These are phyloP conservation scores for Brienomyrus brachyistius DNA, from an alignment of 2,113 vertebrate genomes.

Conservation along the genomic window DNA sequence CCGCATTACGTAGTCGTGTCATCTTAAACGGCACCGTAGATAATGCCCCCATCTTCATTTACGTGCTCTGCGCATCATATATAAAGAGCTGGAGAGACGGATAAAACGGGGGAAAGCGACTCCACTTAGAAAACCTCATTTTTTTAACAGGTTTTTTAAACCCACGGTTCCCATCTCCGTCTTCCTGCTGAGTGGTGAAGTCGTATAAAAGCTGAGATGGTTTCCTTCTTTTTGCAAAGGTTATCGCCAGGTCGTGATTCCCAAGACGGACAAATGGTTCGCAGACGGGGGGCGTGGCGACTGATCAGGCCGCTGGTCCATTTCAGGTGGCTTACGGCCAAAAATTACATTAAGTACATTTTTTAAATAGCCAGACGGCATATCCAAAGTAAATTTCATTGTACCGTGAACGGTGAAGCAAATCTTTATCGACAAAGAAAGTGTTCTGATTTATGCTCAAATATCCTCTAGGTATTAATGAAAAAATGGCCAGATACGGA, in stretches of 20 bases:
- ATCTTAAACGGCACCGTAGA: neutral
- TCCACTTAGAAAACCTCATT: neutral
- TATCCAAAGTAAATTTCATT: neutral
- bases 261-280: neutral
- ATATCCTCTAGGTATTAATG: neutral
- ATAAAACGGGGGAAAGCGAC: neutral
- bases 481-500: neutral
- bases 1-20: neutral
- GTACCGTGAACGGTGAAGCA: neutral
- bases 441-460: neutral
- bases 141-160: neutral
- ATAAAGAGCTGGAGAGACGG: neutral
- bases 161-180: neutral
- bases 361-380: neutral
- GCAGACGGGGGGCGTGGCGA: neutral
- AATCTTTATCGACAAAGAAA: neutral
- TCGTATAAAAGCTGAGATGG: neutral
- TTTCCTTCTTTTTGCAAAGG: neutral
- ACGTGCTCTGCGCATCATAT: neutral
- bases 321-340: neutral
- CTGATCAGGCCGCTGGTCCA: neutral
- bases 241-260: neutral
- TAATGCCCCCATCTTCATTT: neutral
- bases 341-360: slow-evolving; percentile 3
- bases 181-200: neutral